Evolutionary conservation across 2,113 vertebrate genomes (phyloP).

Genomic region (Neolamprologus falcicula): DNA sequence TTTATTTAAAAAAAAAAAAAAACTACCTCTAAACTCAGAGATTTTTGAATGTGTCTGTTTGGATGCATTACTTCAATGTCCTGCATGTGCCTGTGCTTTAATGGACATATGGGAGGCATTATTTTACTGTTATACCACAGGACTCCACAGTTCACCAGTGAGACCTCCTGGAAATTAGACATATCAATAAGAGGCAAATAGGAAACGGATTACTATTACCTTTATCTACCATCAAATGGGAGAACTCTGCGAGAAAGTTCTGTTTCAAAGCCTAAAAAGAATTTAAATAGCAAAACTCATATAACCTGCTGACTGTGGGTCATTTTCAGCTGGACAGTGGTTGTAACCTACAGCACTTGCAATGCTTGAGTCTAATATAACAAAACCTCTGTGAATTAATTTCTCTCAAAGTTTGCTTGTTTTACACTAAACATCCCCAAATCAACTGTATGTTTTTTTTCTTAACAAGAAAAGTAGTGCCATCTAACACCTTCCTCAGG

Average conservation of each 20-base stretch:
- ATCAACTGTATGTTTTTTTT: neutral
- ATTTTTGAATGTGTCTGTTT: neutral
- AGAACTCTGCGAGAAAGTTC: neutral
- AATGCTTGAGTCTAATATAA: neutral
- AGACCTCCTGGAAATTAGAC: neutral
- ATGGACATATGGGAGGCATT: conserved; percentile 31
- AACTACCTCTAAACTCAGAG: neutral
- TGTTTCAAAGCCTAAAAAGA: neutral
- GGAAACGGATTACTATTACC: neutral
- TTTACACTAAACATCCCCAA: neutral
- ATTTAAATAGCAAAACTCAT: neutral
- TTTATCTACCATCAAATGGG: neutral
- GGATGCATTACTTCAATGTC: neutral
- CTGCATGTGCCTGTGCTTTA: neutral
- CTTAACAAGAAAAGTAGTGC: neutral
- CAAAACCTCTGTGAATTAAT: neutral
- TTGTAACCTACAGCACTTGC: neutral
- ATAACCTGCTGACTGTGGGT: neutral
- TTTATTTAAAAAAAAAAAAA: neutral
- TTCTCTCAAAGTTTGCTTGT: neutral
- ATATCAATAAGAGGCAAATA: neutral
- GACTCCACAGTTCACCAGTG: neutral
- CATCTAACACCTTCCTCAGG: neutral
- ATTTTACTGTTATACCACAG: conserved; percentile 13
- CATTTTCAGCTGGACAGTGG: neutral